Percentiles rank a stretch among this genome's conserved stretches.
Conservation (phyloP, 2,797 vertebrate genomes). For the Paguma larvata region DNA sequence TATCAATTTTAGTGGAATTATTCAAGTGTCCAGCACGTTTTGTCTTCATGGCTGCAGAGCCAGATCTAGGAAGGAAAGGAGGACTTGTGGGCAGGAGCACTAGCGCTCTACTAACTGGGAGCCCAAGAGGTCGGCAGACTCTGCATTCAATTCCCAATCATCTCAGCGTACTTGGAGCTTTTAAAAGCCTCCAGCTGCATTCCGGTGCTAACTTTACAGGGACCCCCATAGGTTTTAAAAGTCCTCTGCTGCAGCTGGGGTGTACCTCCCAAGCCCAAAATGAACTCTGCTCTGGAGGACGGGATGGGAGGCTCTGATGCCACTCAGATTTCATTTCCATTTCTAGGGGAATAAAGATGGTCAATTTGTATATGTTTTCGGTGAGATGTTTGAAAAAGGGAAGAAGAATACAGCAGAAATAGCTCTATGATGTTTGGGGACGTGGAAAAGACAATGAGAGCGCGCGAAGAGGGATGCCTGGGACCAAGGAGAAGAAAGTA, state of each 20-base stretch:
- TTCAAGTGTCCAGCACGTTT: neutral
- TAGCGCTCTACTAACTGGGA: no score
- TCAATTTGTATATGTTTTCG: neutral
- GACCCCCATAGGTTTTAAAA: neutral
- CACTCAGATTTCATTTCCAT: neutral
- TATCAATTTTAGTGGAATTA: neutral
- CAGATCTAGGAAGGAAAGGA: neutral
- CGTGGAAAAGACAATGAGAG: neutral
- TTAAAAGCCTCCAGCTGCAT: neutral
- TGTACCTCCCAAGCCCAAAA: neutral
- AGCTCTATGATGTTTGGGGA: neutral
- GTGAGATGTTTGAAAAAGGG: neutral
- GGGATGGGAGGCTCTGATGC: neutral
- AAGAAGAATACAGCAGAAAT: neutral
- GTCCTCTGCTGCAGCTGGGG: neutral
- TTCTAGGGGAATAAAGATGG: neutral
- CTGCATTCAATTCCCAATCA: neutral
- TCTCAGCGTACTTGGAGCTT: neutral
- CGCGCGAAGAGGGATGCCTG: neutral
- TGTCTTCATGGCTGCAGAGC: neutral
- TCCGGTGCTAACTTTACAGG: neutral
- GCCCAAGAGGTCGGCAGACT: neutral
- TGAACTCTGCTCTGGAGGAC: neutral
- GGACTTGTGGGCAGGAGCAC: neutral
- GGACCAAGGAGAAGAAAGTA: conserved; percentile 70